Base-by-base conservation (phyloP, 2,113 vertebrate genomes). In the Spheniscus mendiculus region DNA sequence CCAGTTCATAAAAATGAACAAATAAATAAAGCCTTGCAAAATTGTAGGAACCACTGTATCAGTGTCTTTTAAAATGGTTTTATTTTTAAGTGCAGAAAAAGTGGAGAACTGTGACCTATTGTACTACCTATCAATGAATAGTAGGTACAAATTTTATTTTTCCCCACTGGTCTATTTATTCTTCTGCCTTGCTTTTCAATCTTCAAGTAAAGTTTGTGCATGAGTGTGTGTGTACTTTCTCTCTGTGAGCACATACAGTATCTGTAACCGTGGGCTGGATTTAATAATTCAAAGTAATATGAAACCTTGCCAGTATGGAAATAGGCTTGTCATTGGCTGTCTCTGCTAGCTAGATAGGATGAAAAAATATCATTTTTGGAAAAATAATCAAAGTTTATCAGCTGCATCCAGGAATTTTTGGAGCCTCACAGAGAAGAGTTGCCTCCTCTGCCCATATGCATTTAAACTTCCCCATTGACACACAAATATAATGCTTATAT, bases 341-440 rank as follows among this genome's bases (percentile, higher is more conserved):
- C 15, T 89, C 81, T 82, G 74, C 62, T 27, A 38, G 82, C 47
- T 63, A 89, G 62, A 44, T 6, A 65, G 72, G 47, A 80, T 44
- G 56, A 53, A 59, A 86, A 84, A 94, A 76, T 58, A 81, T 81
- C 67, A 89, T 85, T 97, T 83, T 66, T 84, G 53, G 40, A 67
- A 81, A 97, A 97, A 84, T 70, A 95, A 91, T 77, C 65, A n/a
- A 91, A 92, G 89, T 70, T 88, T 96, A 94, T 95, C 83, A 92
- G 86, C 87, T 93, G 89, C 92, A 96, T 56, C 42, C 87, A 50
- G 95, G 97, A 73, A 80, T 53, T 95, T 95, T 34, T 59, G 82
- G 96, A 61, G 89, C 52, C 44, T 93, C 4, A 2, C 8, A 9
- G 88, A 56, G 72, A 50, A 21, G 55, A 62, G 67, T 62, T 13